Conservation (phyloP, 2,797 vertebrate genomes). For the Cygnus olor region DNA sequence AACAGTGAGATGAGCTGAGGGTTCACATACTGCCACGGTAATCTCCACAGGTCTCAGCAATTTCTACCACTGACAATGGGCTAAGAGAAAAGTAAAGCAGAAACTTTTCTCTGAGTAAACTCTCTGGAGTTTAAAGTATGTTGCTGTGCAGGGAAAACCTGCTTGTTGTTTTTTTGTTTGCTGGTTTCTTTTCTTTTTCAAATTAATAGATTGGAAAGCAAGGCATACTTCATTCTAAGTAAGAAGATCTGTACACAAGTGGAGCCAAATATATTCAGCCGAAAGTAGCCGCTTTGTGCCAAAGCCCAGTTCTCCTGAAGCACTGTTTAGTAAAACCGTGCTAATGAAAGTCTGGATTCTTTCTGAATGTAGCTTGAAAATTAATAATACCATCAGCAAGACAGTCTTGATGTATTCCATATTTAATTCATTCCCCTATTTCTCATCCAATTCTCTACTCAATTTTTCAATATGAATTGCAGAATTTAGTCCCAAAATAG, state of each 20-base stretch:
- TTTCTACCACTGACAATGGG: neutral
- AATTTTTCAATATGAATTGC: neutral
- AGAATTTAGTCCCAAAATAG: neutral
- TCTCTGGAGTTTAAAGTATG: neutral
- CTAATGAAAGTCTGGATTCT: neutral
- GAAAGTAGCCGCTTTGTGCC: neutral
- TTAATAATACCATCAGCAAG: neutral
- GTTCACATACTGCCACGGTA: neutral
- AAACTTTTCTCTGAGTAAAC: neutral
- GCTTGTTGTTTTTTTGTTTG: neutral
- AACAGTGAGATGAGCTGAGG: neutral
- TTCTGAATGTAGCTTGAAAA: neutral
- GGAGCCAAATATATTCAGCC: neutral
- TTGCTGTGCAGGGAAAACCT: neutral
- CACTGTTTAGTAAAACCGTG: neutral
- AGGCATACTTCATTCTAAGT: neutral
- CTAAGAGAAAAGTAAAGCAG: neutral
- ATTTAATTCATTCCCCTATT: neutral
- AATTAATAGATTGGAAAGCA: neutral
- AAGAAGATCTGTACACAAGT: neutral
- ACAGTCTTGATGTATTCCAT: neutral
- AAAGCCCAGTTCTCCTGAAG: neutral
- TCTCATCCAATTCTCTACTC: neutral
- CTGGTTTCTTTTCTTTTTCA: neutral
- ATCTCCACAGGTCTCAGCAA: neutral